Base-by-base conservation (phyloP, 1,140 invertebrate genomes). In the Uloborus diversus region DNA sequence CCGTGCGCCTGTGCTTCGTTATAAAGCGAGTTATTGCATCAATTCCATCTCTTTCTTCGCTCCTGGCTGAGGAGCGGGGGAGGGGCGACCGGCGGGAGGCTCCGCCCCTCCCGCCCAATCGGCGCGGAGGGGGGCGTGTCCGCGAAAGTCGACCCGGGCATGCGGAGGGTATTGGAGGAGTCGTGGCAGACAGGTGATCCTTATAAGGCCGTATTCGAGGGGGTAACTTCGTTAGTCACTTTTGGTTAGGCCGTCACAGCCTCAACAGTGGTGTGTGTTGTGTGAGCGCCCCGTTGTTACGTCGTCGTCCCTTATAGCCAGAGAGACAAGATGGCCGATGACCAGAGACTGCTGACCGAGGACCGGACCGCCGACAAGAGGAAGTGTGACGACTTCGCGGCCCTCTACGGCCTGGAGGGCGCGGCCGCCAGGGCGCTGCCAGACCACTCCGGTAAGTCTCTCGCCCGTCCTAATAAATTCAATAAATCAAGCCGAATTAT, bases 201-300 rank as follows among this genome's bases (percentile, higher is more conserved):
- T 81, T 85, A 84, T 85, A 85, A 85, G 84, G 82, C 76, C 83
- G 82, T 83, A 83, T 85, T 81, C 53, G 73, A 49, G 27, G 64
- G 35, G 80, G 76, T 85, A 85, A 85, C 83, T 84, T 85, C 82
- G 84, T 85, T 85, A 85, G 85, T 85, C 85, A 85, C 85, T 84
- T 85, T 85, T 85, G 84, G 85, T 85, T 85, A 81, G 82, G 82
- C 27, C 62, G 79, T 83, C 68, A 78, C n/a, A 82, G 79, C 68
- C 80, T 81, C 79, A 80, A 81, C 76, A 68, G 79, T 81, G 81
- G 59, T 68, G 64, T 61, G 30, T 78, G 37, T 56, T 56, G 32
- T 33, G 37, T 14, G 37, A 81, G 80, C 79, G 76, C 75, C 81
- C 82, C 82, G 81, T 81, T n/a, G n/a, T n/a, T n/a, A n/a, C n/a